Percentiles rank a stretch among this genome's conserved stretches.
These are phyloP conservation scores for Nipponacmea schrenckii DNA, from an alignment of 2,888 invertebrate species.

Conservation along the genomic window DNA sequence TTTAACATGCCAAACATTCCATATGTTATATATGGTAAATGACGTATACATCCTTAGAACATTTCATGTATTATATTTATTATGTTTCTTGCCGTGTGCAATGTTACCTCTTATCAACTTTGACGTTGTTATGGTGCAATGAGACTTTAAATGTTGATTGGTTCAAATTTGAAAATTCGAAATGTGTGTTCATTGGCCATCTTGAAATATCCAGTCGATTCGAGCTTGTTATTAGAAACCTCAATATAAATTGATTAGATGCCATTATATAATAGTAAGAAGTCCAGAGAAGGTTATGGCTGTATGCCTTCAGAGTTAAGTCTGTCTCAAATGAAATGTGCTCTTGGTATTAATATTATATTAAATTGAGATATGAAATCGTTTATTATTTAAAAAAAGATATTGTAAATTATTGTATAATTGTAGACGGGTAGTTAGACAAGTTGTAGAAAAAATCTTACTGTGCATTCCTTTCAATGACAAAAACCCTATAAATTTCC, in stretches of 20 bases:
- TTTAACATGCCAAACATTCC: not conserved
- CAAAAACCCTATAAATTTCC: not conserved
- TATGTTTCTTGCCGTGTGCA: constrained; percentile 3
- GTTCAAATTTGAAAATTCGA: not conserved
- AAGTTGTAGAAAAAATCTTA: not conserved
- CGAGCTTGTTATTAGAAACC: too few relatives aligned
- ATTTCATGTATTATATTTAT: not conserved
- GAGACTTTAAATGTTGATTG: not conserved
- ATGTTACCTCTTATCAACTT: constrained; percentile 3
- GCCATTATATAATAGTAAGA: too few relatives aligned
- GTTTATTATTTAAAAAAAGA: too few relatives aligned
- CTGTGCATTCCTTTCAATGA: not conserved
- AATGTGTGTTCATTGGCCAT: too few relatives aligned
- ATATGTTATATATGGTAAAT: not conserved
- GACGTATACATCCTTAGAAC: too few relatives aligned
- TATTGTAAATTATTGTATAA: constrained; percentile 5
- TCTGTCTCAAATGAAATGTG: too few relatives aligned
- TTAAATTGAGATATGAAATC: too few relatives aligned
- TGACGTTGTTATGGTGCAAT: constrained; percentile 6
- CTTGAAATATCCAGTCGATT: too few relatives aligned
- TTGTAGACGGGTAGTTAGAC: not conserved
- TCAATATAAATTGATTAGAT: too few relatives aligned
- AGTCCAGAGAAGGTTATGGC: too few relatives aligned
- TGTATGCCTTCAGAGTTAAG: too few relatives aligned
- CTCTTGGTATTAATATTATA: too few relatives aligned